phyloP scores from a whole-genome alignment of 2,888 invertebrate species.

The Habroteleia sp. region DNA sequence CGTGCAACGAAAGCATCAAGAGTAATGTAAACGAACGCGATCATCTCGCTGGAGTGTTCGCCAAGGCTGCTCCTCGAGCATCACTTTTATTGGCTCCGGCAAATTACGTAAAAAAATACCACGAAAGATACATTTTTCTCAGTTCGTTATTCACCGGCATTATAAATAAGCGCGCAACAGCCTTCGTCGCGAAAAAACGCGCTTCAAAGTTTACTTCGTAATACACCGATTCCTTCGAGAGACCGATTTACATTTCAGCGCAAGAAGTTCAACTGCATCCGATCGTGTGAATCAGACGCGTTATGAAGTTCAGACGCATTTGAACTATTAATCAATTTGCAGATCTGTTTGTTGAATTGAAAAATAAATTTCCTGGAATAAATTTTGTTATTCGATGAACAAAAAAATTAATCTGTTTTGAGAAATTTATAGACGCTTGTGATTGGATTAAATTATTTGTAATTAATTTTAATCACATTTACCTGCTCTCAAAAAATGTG shows the following conservation, averaged over 20 bases:
- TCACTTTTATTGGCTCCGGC: conserved; percentile 46
- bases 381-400: too few species aligned
- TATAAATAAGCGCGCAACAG: conserved; percentile 51
- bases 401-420: too few species aligned
- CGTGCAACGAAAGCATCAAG: conserved; percentile 30
- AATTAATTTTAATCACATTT: conserved; percentile 1
- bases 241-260: conserved; percentile 19
- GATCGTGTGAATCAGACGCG: not conserved
- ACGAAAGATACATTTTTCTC: conserved; percentile 41
- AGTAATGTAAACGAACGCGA: conserved; percentile 15
- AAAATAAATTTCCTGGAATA: too few species aligned
- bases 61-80: conserved; percentile 50
- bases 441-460: too few species aligned
- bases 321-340: too few species aligned
- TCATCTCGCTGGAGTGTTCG: conserved; percentile 14
- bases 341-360: too few species aligned
- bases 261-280: not conserved
- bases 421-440: too few species aligned
- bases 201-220: conserved; percentile 14
- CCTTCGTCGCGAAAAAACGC: conserved; percentile 38
- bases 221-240: conserved; percentile 15
- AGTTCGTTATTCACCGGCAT: conserved; percentile 37
- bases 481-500: conserved; percentile 16
- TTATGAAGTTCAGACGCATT: too few species aligned
- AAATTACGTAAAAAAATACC: conserved; percentile 47